Evolutionary conservation across 1,140 invertebrate genomes (phyloP).

Genomic region (Chrysoperla carnea): DNA sequence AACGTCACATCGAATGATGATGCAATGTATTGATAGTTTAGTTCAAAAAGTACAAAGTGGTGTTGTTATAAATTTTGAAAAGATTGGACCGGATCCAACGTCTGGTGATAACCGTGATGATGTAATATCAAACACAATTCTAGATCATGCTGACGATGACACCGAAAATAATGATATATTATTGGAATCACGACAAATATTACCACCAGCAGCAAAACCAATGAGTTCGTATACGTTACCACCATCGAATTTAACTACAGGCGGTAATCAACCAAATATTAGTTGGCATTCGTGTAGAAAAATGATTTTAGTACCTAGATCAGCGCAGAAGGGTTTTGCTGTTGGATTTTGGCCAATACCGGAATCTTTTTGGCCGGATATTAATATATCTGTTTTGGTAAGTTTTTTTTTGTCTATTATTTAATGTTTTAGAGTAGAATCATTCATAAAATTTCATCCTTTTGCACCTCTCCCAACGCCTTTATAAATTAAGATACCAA

Average conservation of each 20-base stretch:
- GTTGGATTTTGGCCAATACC: conserved; percentile 98
- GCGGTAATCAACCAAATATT: conserved; percentile 18
- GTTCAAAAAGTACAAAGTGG: conserved; percentile 89
- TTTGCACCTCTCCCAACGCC: too few species aligned
- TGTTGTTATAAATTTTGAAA: conserved; percentile 96
- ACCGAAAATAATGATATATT: background rate
- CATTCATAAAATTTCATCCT: too few species aligned
- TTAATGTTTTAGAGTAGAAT: too few species aligned
- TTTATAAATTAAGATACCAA: too few species aligned
- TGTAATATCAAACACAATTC: background rate
- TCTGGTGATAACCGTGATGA: conserved; percentile 25
- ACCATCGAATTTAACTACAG: too few species aligned
- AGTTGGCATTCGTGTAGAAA: conserved; percentile 75
- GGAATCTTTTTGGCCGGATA: conserved; percentile 93
- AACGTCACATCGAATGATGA: conserved; percentile 84
- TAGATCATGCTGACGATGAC: conserved; percentile 7
- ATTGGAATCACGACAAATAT: background rate
- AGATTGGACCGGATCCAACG: conserved; percentile 76
- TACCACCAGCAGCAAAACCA: background rate
- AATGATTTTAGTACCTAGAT: conserved; percentile 86
- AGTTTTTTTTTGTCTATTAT: conserved; percentile 4
- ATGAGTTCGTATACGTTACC: background rate
- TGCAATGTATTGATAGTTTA: conserved; percentile 90
- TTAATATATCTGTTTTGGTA: conserved; percentile 15
- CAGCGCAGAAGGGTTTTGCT: conserved; percentile 80